A percentile compares a stretch with the other conserved stretches of the same genome.
Evolutionary conservation across 2,797 vertebrate genomes (phyloP).

Genomic region (Glossophaga mutica): DNA sequence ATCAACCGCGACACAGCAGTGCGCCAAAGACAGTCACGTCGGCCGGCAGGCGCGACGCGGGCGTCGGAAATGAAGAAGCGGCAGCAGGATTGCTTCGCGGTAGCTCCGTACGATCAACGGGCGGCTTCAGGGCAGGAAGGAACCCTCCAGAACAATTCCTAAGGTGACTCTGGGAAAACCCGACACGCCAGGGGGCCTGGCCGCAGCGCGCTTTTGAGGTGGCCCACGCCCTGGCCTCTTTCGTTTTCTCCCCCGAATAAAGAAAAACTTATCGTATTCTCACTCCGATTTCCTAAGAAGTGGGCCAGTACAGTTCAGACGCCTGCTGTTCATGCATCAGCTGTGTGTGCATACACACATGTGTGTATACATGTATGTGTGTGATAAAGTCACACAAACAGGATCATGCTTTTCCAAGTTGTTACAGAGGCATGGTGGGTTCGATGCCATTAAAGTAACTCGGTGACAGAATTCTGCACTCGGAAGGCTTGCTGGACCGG

Average conservation of each 20-base stretch:
- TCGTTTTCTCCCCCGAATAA: too few species aligned
- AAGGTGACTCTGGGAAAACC: background rate
- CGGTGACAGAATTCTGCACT: background rate
- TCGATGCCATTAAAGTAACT: background rate
- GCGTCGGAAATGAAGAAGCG: background rate
- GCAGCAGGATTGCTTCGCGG: accelerated
- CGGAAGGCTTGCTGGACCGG: background rate
- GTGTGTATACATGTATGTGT: too few species aligned
- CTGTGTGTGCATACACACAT: too few species aligned
- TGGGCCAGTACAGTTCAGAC: too few species aligned
- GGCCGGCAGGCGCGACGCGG: background rate
- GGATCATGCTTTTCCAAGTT: background rate
- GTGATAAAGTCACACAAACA: background rate
- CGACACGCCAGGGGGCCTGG: too few species aligned
- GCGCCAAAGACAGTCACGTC: accelerated
- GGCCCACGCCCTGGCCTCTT: too few species aligned
- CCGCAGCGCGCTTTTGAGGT: too few species aligned
- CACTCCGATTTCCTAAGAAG: too few species aligned
- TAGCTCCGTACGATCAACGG: accelerated
- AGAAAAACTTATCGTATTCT: too few species aligned
- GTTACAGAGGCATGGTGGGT: background rate
- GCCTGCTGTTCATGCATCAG: too few species aligned
- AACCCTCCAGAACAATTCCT: background rate
- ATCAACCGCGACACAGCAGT: background rate
- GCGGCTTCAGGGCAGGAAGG: background rate